Conservation (phyloP, 2,888 invertebrate species). For the Prenolepis imparis region DNA sequence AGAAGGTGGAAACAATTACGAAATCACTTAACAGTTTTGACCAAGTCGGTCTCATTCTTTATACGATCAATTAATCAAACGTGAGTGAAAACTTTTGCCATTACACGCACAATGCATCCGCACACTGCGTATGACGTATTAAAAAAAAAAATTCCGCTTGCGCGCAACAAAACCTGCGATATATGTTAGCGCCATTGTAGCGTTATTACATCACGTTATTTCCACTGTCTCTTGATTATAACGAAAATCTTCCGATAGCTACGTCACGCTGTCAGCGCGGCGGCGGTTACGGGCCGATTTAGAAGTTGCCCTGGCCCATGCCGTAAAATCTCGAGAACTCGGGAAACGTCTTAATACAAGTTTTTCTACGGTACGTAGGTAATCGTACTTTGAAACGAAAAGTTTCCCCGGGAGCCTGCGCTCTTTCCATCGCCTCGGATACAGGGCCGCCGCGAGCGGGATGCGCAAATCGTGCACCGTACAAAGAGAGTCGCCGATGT, state of each 20-base stretch:
- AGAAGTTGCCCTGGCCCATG: slow-evolving; percentile 63
- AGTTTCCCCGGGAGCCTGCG: slow-evolving; percentile 61
- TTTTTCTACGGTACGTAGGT: slow-evolving; percentile 75
- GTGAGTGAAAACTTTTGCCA: slow-evolving; percentile 28
- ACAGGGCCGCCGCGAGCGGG: slow-evolving; percentile 32
- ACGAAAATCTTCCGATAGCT: slow-evolving; percentile 46
- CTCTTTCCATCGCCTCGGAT: slow-evolving; percentile 66
- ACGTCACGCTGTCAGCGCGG: slow-evolving; percentile 27
- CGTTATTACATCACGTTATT: slow-evolving; percentile 18
- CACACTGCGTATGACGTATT: background rate
- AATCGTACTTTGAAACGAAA: slow-evolving; percentile 78
- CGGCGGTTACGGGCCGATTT: slow-evolving; percentile 59
- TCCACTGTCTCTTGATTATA: slow-evolving; percentile 45
- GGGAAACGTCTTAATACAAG: slow-evolving; percentile 77
- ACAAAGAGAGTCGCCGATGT: slow-evolving; percentile 25
- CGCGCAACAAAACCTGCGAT: background rate
- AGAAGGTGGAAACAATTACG: slow-evolving; percentile 11
- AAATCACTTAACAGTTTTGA: slow-evolving; percentile 26
- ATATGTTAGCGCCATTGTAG: background rate
- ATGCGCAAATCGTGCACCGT: slow-evolving; percentile 25
- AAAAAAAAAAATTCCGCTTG: background rate
- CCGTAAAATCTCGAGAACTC: slow-evolving; percentile 69
- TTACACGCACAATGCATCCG: slow-evolving; percentile 14
- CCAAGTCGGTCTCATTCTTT: slow-evolving; percentile 34
- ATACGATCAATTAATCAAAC: slow-evolving; percentile 32